These are phyloP conservation scores for Sparidentex hasta DNA, from an alignment of 2,797 vertebrate genomes.

Conservation along the genomic window DNA sequence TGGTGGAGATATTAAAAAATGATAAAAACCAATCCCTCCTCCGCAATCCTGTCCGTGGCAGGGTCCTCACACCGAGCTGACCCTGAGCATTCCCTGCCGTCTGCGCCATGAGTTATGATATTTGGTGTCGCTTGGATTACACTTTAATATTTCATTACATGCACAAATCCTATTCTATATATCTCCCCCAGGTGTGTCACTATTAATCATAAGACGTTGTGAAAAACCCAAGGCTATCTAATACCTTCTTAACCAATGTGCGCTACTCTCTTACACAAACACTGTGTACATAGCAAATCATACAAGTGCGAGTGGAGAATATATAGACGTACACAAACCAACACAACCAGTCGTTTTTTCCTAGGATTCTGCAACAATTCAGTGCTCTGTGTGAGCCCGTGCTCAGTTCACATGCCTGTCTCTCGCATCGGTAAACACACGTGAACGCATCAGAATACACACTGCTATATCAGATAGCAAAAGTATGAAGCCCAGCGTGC, in stretches of 20 bases:
- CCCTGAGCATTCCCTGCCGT: slow-evolving; percentile 77
- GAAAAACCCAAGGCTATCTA: slow-evolving; percentile 71
- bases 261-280: slow-evolving; percentile 27
- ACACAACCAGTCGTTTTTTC: not conserved
- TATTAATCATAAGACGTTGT: slow-evolving; percentile 80
- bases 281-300: not conserved
- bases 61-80: slow-evolving; percentile 76
- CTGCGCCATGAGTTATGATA: slow-evolving; percentile 85
- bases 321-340: slow-evolving; percentile 6
- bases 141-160: slow-evolving; percentile 88
- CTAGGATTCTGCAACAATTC: slow-evolving; percentile 31
- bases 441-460: slow-evolving; percentile 50
- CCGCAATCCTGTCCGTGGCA: slow-evolving; percentile 54
- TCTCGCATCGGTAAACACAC: slow-evolving; percentile 62
- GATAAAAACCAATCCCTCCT: slow-evolving; percentile 84
- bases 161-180: slow-evolving; percentile 82
- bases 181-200: slow-evolving; percentile 80
- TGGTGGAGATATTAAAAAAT: slow-evolving; percentile 85
- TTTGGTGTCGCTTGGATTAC: slow-evolving; percentile 85
- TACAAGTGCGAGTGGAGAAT: not conserved
- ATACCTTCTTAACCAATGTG: slow-evolving; percentile 54
- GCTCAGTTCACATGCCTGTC: slow-evolving; percentile 53
- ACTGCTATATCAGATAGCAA: slow-evolving; percentile 62
- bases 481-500: slow-evolving; percentile 69
- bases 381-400: slow-evolving; percentile 29